A percentile compares a stretch with the other conserved stretches of the same genome.
These are phyloP conservation scores for Ara ararauna DNA, from an alignment of 2,797 vertebrate species.

Conservation along the genomic window DNA sequence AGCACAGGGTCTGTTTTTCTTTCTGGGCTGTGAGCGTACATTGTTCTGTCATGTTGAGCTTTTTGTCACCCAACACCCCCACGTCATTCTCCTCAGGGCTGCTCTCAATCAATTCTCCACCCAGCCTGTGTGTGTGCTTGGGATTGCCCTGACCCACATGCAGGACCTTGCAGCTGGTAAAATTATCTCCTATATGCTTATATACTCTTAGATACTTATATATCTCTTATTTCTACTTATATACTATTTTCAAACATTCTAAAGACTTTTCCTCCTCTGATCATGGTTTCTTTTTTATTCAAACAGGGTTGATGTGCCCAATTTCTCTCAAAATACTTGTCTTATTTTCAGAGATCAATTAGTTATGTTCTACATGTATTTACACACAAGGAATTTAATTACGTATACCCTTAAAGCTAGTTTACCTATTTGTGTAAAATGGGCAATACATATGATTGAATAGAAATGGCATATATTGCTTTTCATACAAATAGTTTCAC, in stretches of 20 bases:
- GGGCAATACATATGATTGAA: background rate
- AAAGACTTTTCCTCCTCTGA: background rate
- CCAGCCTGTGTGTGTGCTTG: background rate
- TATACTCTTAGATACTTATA: background rate
- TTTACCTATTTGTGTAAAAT: background rate
- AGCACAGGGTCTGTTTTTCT: background rate
- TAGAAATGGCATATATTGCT: background rate
- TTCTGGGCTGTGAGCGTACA: background rate
- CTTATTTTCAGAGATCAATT: background rate
- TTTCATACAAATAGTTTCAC: background rate
- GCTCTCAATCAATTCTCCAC: background rate
- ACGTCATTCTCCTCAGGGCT: background rate
- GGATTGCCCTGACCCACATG: background rate
- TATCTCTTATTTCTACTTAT: background rate
- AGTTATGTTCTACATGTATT: background rate
- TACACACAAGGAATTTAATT: background rate
- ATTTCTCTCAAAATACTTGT: background rate
- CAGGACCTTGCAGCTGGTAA: background rate
- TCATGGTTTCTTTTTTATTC: background rate
- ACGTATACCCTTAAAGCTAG: background rate
- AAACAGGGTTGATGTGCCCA: background rate
- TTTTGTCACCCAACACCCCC: background rate
- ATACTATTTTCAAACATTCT: background rate
- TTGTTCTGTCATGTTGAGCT: background rate
- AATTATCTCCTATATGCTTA: background rate